Base-by-base conservation (phyloP, 53 echinoderm and acorn worm genomes). In the Stichopus horrens region DNA sequence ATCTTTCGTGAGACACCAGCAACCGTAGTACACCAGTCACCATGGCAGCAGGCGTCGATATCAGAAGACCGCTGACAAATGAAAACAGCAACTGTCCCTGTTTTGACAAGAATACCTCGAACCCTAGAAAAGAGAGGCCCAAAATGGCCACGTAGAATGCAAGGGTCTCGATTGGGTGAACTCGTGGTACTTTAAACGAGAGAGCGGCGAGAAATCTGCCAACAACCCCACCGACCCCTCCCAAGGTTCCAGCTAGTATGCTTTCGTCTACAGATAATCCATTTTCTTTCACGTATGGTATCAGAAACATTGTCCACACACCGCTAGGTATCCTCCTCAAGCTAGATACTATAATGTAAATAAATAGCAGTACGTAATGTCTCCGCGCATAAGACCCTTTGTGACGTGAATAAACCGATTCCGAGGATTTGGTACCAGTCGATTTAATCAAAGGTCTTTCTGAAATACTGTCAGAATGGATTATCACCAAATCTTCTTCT, bases 181-280 rank as follows among this genome's bases (percentile, higher is more conserved):
- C 14, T 58, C 58, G 58, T 9, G 57, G 58, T 23, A 83, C 7
- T 21, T 83, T 58, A 56, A 83, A 83, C 4, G 83, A 83, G 9
- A 55, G 57, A 18, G 83, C 83, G 13, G 83, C 83, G 8, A 55
- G 7, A n/a, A 58, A 6, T 59, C 20, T 57, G 7, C 59, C 59
- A 7, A 58, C n/a, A 5, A 82, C 57, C 18, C 83, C 83, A n/a
- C 83, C 83, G n/a, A 82, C 54, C 55, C 83, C 83, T 53, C 83
- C 58, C 3, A 82, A 0, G 5, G 83, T 54, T 7, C 53, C 83
- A 21, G 83, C 83, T 82, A 58, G n/a, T 13, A 82, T 82, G 21
- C 83, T 82, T 5, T 54, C 56, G n/a, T 57, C 55, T 22, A 57
- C 83, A 6, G 83, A 57, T 8, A 82, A 53, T 19, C 83, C 83